Evolutionary conservation across 2,888 invertebrate genomes (phyloP), one percentile per base, ranked within the genome.

Genomic region (Drosophila mercatorum): DNA sequence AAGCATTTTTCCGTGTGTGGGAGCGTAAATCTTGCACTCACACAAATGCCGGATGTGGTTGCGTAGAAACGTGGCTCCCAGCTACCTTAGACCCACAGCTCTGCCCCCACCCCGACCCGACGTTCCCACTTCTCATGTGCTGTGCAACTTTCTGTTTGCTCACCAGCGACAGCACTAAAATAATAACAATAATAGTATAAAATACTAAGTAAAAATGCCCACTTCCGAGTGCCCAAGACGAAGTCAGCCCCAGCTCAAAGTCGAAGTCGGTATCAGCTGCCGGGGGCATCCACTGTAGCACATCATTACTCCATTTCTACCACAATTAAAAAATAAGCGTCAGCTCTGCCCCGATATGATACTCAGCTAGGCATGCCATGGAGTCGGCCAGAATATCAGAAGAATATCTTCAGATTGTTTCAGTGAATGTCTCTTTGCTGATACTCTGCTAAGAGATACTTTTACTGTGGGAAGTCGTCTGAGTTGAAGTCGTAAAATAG

Each of bases 181-280:
- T 83, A 83, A 86, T 79, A 84, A 87, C 82, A 83, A 87, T 80
- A 80, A 83, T 80, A 80, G 80, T 76, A 75, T 69, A 75, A 78
- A 86, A 83, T 81, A 80, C 81, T 81, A 75, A 72, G 51, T 80
- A 75, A 81, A 84, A 84, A 87, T 80, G 80, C 75, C 82, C 71
- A 87, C 84, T 87, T 87, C 84, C 84, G 84, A 84, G 51, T 47
- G 63, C 58, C 61, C 22, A 43, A 49, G 47, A 14, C 40, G 22
- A n/a, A 28, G 28, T 28, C 28, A 5, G 40, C 55, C 41, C 28
- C 55, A 28, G 14, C 26, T 41, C 28, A 28, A 28, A 38, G 28
- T 28, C 40, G 40, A 53, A 40, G 34, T 36, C 40, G 22, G 26
- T 52, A 60, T 46, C 34, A 56, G n/a, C 56, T 56, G 38, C 47